Evolutionary conservation across 2,797 vertebrate genomes (phyloP).

Genomic region (Urophycis tenuis): DNA sequence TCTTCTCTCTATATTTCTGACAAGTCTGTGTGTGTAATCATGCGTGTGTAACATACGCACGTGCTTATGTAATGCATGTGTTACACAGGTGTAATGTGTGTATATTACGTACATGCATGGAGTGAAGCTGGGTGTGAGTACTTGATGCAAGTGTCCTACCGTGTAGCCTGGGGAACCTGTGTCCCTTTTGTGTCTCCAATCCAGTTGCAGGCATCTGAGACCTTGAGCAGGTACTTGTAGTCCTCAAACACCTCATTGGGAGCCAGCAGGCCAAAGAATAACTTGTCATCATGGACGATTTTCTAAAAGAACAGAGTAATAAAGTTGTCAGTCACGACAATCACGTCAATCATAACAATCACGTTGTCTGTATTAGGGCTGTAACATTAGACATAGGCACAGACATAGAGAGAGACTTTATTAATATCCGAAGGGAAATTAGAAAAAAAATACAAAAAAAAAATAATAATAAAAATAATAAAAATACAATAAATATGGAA

Average conservation of each 20-base stretch:
- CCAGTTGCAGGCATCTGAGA: slow-evolving; percentile 71
- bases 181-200: slow-evolving; percentile 37
- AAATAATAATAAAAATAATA: too few species aligned
- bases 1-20: too few species aligned
- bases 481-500: too few species aligned
- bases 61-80: too few species aligned
- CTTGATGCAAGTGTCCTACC: slow-evolving; percentile 39
- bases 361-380: not conserved
- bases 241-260: slow-evolving; percentile 66
- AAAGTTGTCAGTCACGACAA: too few species aligned
- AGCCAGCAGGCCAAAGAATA: slow-evolving; percentile 79
- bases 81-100: not conserved
- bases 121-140: not conserved
- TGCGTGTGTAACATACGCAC: too few species aligned
- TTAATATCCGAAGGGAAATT: too few species aligned
- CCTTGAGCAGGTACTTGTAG: slow-evolving; percentile 75
- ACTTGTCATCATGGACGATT: slow-evolving; percentile 51
- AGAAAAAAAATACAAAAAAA: too few species aligned
- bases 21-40: too few species aligned
- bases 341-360: too few species aligned
- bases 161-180: slow-evolving; percentile 49
- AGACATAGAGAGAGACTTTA: too few species aligned
- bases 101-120: not conserved
- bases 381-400: too few species aligned
- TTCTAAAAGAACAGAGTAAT: slow-evolving; percentile 38